These are phyloP conservation scores for Pipistrellus pipistrellus DNA, from an alignment of 2,797 vertebrate genomes.

Conservation along the genomic window DNA sequence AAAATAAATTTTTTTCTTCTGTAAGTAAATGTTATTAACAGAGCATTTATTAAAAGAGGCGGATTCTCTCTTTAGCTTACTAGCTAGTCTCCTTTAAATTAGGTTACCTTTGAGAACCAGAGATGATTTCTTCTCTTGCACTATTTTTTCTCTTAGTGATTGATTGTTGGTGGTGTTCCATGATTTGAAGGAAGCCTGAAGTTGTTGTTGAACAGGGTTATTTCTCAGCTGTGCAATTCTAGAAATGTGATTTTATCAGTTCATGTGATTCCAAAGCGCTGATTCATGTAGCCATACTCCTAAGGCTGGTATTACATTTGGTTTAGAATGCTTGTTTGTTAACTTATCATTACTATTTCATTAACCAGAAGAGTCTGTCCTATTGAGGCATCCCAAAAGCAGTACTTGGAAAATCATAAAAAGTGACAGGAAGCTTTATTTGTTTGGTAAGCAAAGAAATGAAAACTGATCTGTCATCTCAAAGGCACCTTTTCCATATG, in stretches of 20 bases:
- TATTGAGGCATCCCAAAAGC: not conserved
- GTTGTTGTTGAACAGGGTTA: not conserved
- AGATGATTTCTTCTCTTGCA: constrained; percentile 39
- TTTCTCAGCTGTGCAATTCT: constrained; percentile 25
- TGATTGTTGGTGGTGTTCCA: not conserved
- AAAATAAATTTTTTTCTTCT: constrained; percentile 11
- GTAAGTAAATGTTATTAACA: constrained; percentile 14
- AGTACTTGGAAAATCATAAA: constrained; percentile 24
- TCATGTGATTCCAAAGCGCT: constrained; percentile 19
- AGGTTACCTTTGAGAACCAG: constrained; percentile 35
- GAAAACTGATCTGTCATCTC: not conserved
- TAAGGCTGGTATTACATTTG: constrained; percentile 2
- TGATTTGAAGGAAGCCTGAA: not conserved
- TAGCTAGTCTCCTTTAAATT: constrained; percentile 54
- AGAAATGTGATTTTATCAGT: constrained; percentile 57
- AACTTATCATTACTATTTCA: constrained; percentile 1
- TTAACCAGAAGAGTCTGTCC: not conserved
- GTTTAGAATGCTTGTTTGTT: constrained; percentile 60
- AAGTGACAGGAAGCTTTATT: constrained; percentile 29
- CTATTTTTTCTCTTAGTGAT: constrained; percentile 57
- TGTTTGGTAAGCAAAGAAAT: constrained; percentile 13
- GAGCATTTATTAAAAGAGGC: constrained; percentile 45
- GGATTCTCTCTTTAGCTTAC: constrained; percentile 1
- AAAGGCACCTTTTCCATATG: not conserved
- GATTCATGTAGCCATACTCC: constrained; percentile 14